Evolutionary conservation across 2,113 vertebrate genomes (phyloP).

Genomic region (Dicerorhinus sumatrensis): DNA sequence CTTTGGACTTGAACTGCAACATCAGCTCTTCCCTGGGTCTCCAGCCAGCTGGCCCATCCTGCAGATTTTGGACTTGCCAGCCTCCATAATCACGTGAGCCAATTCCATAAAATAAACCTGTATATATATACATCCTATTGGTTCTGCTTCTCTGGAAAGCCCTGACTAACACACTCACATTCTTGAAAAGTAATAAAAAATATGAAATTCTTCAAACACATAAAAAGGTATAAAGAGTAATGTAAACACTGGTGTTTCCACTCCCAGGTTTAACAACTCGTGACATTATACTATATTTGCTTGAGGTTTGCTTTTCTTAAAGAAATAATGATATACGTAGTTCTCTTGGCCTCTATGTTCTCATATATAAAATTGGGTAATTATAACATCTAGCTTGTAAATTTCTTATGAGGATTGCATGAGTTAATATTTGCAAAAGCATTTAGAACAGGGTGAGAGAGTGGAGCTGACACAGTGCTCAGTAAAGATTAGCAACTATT

Average conservation of each 20-base stretch:
- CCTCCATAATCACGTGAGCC: no score
- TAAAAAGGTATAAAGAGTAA: not conserved
- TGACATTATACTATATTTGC: not conserved
- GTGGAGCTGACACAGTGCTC: not conserved
- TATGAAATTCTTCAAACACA: not conserved
- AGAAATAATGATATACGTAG: not conserved
- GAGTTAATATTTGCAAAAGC: not conserved
- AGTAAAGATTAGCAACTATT: not conserved
- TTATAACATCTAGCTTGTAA: not conserved
- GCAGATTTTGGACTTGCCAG: no score
- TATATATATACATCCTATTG: no score
- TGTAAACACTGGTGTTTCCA: not conserved
- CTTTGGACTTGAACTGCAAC: no score
- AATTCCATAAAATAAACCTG: no score
- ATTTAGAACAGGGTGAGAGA: not conserved
- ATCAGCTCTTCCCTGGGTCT: no score
- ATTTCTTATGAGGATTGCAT: not conserved
- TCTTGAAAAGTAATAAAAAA: not conserved
- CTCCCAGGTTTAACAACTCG: not conserved
- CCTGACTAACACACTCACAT: not conserved
- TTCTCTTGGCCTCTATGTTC: not conserved
- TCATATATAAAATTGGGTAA: constrained; percentile 10
- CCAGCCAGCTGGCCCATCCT: no score
- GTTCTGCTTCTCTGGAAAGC: no score
- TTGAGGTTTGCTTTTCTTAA: not conserved